phyloP scores from a whole-genome alignment of 2,888 invertebrate species.

The Athrips mouffetella region DNA sequence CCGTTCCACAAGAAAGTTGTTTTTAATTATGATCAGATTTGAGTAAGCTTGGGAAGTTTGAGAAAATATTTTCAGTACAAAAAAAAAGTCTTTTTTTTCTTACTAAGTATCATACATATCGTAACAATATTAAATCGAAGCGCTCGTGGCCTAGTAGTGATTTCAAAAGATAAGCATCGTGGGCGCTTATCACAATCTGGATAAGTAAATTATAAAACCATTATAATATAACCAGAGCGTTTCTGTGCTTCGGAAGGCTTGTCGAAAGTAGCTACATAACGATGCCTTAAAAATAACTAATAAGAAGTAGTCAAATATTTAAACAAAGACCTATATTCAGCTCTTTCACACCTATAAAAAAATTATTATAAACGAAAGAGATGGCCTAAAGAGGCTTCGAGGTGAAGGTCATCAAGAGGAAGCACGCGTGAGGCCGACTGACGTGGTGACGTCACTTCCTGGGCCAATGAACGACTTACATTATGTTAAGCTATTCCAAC shows the following conservation, averaged over 20 bases:
- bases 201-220: too few relatives aligned
- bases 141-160: too few relatives aligned
- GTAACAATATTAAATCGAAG: too few relatives aligned
- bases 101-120: too few relatives aligned
- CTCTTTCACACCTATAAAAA: not conserved
- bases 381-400: slow-evolving; percentile 41
- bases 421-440: slow-evolving; percentile 50
- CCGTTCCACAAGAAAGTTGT: slow-evolving; percentile 15
- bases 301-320: not conserved
- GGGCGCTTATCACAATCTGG: too few relatives aligned
- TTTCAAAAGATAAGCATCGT: too few relatives aligned
- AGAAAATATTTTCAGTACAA: too few relatives aligned
- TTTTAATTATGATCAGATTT: slow-evolving; percentile 3
- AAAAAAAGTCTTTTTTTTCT: too few relatives aligned
- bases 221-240: too few relatives aligned
- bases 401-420: slow-evolving; percentile 66
- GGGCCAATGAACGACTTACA: slow-evolving; percentile 51
- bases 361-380: slow-evolving; percentile 13
- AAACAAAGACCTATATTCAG: not conserved
- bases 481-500: slow-evolving; percentile 42
- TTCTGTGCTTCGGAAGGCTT: too few relatives aligned
- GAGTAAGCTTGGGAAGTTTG: slow-evolving; percentile 3
- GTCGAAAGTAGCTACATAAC: too few relatives aligned
- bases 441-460: slow-evolving; percentile 69
- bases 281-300: not conserved